Percentiles rank a stretch among this genome's conserved stretches.
Conservation (phyloP, 1,140 invertebrate genomes). For the Zaprionus nigranus region DNA sequence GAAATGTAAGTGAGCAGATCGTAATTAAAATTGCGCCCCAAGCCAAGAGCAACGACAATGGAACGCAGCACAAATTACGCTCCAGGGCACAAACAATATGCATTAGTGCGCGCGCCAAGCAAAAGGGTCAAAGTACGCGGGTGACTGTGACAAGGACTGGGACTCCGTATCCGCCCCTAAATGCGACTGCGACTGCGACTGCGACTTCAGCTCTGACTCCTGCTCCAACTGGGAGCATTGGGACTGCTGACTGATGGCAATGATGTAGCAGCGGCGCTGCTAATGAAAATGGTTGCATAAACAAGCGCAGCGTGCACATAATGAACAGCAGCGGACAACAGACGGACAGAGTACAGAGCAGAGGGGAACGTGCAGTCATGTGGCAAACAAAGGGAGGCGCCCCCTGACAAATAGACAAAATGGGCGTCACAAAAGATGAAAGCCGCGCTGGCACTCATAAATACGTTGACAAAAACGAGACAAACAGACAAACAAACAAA, state of each 20-base stretch:
- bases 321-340: constrained; percentile 37
- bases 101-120: constrained; percentile 56
- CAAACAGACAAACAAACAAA: constrained; percentile 39
- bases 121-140: constrained; percentile 68
- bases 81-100: constrained; percentile 74
- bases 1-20: constrained; percentile 79
- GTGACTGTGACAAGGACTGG: constrained; percentile 32
- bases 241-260: constrained; percentile 52
- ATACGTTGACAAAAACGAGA: constrained; percentile 54
- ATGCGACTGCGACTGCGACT: constrained; percentile 16
- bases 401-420: constrained; percentile 54
- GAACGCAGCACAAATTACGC: constrained; percentile 66
- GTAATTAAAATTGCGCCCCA: constrained; percentile 75
- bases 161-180: background rate
- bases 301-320: constrained; percentile 59
- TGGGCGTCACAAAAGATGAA: constrained; percentile 75
- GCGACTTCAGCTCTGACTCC: background rate
- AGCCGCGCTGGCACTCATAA: constrained; percentile 69
- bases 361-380: background rate
- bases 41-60: constrained; percentile 49
- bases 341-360: background rate
- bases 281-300: constrained; percentile 77
- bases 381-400: constrained; percentile 28
- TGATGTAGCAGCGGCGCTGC: constrained; percentile 65
- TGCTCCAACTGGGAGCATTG: background rate